Conservation (phyloP, 2,113 vertebrate genomes). For the Morone saxatilis region DNA sequence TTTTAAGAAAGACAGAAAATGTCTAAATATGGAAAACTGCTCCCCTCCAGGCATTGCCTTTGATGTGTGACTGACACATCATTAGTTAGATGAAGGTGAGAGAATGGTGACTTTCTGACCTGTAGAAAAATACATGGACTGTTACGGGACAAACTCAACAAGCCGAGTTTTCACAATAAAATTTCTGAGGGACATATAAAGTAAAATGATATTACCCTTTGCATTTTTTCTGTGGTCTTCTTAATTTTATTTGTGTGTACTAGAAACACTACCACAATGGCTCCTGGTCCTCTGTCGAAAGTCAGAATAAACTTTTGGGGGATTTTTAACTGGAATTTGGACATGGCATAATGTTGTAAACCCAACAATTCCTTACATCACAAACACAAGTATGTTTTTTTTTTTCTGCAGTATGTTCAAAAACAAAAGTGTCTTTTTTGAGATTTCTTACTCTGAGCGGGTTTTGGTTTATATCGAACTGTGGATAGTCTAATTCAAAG, state of each 20-base stretch:
- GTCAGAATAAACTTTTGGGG: background rate
- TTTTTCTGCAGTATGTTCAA: background rate
- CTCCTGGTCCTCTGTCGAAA: background rate
- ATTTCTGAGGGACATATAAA: background rate
- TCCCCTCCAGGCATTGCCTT: background rate
- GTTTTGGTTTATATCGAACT: background rate
- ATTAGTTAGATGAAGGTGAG: background rate
- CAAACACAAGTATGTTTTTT: background rate
- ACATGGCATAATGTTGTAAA: background rate
- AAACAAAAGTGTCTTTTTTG: background rate
- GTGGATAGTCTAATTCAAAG: background rate
- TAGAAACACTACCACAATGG: background rate
- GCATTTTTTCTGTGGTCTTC: background rate
- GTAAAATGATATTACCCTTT: background rate
- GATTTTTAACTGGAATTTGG: background rate
- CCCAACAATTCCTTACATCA: background rate
- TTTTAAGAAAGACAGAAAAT: background rate
- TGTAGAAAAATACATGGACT: slow-evolving; percentile 1
- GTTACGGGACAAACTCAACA: background rate
- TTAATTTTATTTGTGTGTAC: background rate
- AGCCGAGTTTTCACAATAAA: background rate
- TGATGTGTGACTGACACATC: slow-evolving; percentile 5
- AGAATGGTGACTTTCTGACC: background rate
- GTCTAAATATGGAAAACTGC: background rate
- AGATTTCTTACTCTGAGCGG: background rate